Base-by-base conservation (phyloP, 2,888 invertebrate species). In the Hypselothyrea guttata region DNA sequence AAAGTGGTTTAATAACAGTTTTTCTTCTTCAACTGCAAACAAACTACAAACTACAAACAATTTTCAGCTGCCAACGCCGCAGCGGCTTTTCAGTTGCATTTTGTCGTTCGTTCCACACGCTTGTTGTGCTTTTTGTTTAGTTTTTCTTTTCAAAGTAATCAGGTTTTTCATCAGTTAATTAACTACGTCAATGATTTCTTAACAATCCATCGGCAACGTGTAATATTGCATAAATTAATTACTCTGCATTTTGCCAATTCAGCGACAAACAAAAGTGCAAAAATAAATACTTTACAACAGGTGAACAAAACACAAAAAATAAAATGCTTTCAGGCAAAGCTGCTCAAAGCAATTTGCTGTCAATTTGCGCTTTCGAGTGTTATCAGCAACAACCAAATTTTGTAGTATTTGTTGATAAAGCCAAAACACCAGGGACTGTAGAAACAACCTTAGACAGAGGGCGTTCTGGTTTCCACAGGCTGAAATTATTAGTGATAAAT, bases 81-180 rank as follows among this genome's bases (percentile, higher is more conserved):
- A 38, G 45, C 54, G 51, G 54, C 64, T 74, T 59, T 75, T 81
- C 75, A 81, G 81, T 81, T 81, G 81, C 86, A 81, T 60, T 86
- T 84, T 64, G 81, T 77, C 75, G 82, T 60, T 81, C 75, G 67
- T 54, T 40, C 62, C 69, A 61, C 75, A 65, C 78, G 75, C 60
- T 69, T 37, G 56, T 51, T 60, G 40, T 38, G 22, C 12, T 11
- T 8, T 8, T 27, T 11, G 11, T 41, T 11, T 11, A 33, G 7
- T 47, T 53, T 44, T 27, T 15, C 41, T 28, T 52, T 52, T 52
- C 51, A 35, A 37, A 18, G 12, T 33, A 16, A 44, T 8, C 45
- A 16, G 18, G 41, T 34, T 46, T 34, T 33, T 27, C 18, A 40
- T 61, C 56, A 40, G 45, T 38, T 38, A 30, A 53, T 71, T 67